Conservation (phyloP, 2,113 vertebrate species). For the Hirundichthys speculiger region DNA sequence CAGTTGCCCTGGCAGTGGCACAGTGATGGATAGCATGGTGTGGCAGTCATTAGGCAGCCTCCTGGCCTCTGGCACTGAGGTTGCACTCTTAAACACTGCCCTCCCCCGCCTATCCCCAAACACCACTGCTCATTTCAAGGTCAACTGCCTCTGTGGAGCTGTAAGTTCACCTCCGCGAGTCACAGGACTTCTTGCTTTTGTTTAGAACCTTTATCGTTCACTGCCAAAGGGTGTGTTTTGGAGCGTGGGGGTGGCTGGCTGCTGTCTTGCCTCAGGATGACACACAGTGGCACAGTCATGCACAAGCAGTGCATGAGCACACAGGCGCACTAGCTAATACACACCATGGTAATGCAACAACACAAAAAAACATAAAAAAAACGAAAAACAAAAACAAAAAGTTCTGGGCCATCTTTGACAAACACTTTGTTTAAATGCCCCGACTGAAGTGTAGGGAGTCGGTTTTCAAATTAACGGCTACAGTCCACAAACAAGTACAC, state of each 20-base stretch:
- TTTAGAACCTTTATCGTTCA: constrained; percentile 72
- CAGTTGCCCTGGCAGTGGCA: constrained; percentile 73
- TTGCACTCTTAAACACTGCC: constrained; percentile 80
- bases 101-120: constrained; percentile 70
- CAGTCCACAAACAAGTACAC: constrained; percentile 45
- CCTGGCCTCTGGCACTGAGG: constrained; percentile 80
- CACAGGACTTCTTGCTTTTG: constrained; percentile 75
- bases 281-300: constrained; percentile 39
- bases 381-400: constrained; percentile 69
- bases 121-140: constrained; percentile 82
- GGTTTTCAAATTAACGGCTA: constrained; percentile 44
- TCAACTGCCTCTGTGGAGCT: constrained; percentile 76
- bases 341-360: constrained; percentile 58
- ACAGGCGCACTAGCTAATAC: constrained; percentile 20
- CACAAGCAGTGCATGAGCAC: constrained; percentile 31
- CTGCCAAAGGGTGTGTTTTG: constrained; percentile 69
- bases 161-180: constrained; percentile 72
- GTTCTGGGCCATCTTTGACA: constrained; percentile 49
- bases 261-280: constrained; percentile 55
- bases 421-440: constrained; percentile 60
- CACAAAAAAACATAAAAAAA: constrained; percentile 58
- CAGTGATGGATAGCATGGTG: constrained; percentile 78
- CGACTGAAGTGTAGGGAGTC: constrained; percentile 62
- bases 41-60: constrained; percentile 83
- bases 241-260: constrained; percentile 66